Evolutionary conservation across 2,113 vertebrate genomes (phyloP), one percentile per base, ranked within the genome.

Genomic region (Leptocoma aspasia): DNA sequence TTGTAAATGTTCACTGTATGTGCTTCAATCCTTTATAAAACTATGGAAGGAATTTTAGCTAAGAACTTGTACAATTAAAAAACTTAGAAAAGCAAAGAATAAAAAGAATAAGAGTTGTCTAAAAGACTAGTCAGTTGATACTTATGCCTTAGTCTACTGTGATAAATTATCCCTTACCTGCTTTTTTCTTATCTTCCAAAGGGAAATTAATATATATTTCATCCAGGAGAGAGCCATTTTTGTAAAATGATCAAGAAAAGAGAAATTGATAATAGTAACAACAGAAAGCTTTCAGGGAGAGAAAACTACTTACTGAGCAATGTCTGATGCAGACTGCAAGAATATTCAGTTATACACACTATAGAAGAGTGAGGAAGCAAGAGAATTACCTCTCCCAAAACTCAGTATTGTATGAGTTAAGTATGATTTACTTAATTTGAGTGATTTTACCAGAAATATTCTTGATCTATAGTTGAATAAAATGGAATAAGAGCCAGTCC

Each of bases 321-420:
- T 0, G 0, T 63, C 56, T 2, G 1, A 33, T 39, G 26, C 5
- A 84, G 9, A 15, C 37, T 73, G 13, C 33, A 47, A 59, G 72
- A 82, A 26, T 2, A 9, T 78, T 94, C n/a, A 60, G 27, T 63
- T 37, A 42, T 9, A 7, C 11, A 47, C 19, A 28, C 12, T 56
- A 24, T 66, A 27, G 1, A 53, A 5, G 30, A 75, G 6, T 11
- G 6, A 1, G 2, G 64, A 83, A 89, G 41, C 21, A 68, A 60
- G 45, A 72, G 13, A 44, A 18, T 19, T 35, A 44, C 47, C 15
- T 53, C 13, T 52, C 26, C 5, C 19, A 50, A 49, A 71, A 37
- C 22, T 69, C 33, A 13, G 35, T 66, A 45, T 23, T 15, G 13
- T 77, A 47, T 22, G 41, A 84, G 8, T 49, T 61, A 83, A 41